Conservation (phyloP, 2,113 vertebrate genomes). For the Bothrops jararaca region DNA sequence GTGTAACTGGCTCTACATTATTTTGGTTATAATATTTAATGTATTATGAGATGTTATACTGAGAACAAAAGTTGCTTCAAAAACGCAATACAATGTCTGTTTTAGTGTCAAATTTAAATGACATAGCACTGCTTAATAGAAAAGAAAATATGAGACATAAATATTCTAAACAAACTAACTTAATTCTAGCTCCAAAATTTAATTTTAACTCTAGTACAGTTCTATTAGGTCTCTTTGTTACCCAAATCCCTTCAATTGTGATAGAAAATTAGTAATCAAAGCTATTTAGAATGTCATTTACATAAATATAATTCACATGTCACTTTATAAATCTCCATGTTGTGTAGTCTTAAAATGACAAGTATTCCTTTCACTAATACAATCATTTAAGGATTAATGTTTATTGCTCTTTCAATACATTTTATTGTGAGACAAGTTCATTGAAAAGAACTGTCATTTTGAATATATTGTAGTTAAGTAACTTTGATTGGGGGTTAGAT, state of each 20-base stretch:
- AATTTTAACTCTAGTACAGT: neutral
- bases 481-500: conserved; percentile 56
- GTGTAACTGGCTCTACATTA: neutral
- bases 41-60: neutral
- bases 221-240: neutral
- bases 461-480: conserved; percentile 50
- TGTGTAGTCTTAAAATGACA: neutral
- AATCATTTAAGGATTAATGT: conserved; percentile 37
- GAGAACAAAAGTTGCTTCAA: neutral
- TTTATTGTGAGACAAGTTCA: conserved; percentile 25
- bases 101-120: neutral
- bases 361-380: neutral
- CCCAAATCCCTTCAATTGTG: neutral
- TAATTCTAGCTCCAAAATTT: neutral
- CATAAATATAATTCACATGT: neutral
- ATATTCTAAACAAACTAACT: neutral
- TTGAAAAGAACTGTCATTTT: conserved; percentile 39
- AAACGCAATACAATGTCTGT: neutral
- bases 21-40: neutral
- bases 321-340: conserved; percentile 15
- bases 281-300: neutral
- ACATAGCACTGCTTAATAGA: neutral
- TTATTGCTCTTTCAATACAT: conserved; percentile 35
- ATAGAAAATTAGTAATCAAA: neutral
- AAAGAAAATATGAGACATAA: neutral